Evolutionary conservation across 2,888 invertebrate species (phyloP).

Genomic region (Drosophila dives): DNA sequence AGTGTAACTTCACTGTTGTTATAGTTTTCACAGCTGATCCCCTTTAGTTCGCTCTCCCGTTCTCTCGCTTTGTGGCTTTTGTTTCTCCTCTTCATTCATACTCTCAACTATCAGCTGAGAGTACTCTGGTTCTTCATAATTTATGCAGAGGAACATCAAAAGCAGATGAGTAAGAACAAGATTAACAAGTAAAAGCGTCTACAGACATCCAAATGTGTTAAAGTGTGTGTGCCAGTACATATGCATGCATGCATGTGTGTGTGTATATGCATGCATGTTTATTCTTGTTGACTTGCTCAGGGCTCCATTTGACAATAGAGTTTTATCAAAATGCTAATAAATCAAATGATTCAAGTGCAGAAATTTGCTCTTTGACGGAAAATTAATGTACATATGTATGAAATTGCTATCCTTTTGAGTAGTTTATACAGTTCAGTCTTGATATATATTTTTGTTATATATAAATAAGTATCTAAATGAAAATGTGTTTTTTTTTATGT

Average conservation of each 20-base stretch:
- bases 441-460: too few species aligned
- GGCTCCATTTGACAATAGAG: background rate
- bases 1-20: background rate
- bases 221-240: background rate
- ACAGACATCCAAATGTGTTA: background rate
- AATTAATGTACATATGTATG: too few species aligned
- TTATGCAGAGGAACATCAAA: constrained; percentile 4
- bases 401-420: too few species aligned
- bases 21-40: constrained; percentile 8
- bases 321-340: constrained; percentile 1
- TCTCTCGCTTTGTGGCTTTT: background rate
- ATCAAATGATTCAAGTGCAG: constrained; percentile 2
- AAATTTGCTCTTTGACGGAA: background rate
- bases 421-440: too few species aligned
- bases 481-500: background rate
- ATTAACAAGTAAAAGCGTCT: constrained; percentile 12
- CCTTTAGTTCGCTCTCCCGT: background rate
- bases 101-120: constrained; percentile 25
- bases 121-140: constrained; percentile 9
- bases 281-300: constrained; percentile 2
- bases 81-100: background rate
- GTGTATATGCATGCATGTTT: constrained; percentile 5
- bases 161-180: constrained; percentile 15
- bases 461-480: background rate
- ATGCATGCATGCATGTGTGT: background rate